phyloP scores from a whole-genome alignment of 2,888 invertebrate species.

The Pediacus dermestoides region DNA sequence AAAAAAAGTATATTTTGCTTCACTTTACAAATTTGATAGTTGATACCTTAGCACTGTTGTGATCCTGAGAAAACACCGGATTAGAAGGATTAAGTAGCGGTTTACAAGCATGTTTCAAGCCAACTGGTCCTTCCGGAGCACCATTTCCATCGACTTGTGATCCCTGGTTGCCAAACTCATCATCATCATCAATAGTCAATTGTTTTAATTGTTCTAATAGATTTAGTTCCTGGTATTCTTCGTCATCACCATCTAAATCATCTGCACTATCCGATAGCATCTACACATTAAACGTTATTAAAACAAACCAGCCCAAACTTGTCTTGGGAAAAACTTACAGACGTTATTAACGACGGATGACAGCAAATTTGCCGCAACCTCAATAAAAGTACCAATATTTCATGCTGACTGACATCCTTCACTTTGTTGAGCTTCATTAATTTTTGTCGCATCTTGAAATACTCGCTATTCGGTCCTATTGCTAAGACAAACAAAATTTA shows the following conservation, averaged over 20 bases:
- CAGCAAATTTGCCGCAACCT: slow-evolving; percentile 86
- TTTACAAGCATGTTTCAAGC: slow-evolving; percentile 56
- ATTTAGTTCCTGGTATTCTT: slow-evolving; percentile 50
- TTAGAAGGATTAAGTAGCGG: slow-evolving; percentile 64
- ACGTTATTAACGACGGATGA: slow-evolving; percentile 78
- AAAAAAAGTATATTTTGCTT: neutral
- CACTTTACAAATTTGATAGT: slow-evolving; percentile 8
- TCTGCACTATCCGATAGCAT: slow-evolving; percentile 54
- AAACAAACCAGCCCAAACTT: slow-evolving; percentile 2
- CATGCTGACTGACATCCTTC: slow-evolving; percentile 52
- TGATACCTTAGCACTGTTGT: slow-evolving; percentile 27
- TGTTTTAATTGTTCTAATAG: slow-evolving; percentile 62
- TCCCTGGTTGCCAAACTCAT: slow-evolving; percentile 28
- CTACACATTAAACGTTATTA: slow-evolving; percentile 40
- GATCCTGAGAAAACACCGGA: slow-evolving; percentile 64
- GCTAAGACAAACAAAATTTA: slow-evolving; percentile 10
- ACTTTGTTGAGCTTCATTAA: slow-evolving; percentile 59
- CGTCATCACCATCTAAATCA: slow-evolving; percentile 45
- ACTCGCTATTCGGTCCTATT: slow-evolving; percentile 47
- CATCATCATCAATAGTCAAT: slow-evolving; percentile 47
- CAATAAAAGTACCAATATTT: slow-evolving; percentile 76
- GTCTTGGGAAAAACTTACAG: slow-evolving; percentile 50
- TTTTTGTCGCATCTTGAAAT: slow-evolving; percentile 61
- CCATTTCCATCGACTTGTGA: slow-evolving; percentile 28
- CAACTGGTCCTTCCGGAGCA: slow-evolving; percentile 19